Evolutionary conservation across 2,797 vertebrate genomes (phyloP).

Genomic region (Phalanger gymnotis): DNA sequence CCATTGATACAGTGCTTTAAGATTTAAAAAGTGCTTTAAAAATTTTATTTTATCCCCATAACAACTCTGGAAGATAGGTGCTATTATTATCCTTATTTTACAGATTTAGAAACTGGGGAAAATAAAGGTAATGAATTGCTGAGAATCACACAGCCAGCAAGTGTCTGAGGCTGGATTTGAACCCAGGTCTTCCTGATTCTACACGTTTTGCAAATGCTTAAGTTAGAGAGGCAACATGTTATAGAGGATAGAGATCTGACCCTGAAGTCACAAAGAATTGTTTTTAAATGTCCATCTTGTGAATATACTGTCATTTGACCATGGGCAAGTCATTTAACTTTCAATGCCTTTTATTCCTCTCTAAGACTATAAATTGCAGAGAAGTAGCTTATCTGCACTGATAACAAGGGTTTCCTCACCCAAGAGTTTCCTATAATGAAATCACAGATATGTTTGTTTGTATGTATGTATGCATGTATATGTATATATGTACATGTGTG

Average conservation of each 20-base stretch:
- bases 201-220: background rate
- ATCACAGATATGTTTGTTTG: background rate
- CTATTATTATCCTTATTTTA: background rate
- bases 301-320: background rate
- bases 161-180: background rate
- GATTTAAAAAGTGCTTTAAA: background rate
- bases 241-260: background rate
- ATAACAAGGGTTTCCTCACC: background rate
- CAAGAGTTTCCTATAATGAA: background rate
- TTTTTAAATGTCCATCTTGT: background rate
- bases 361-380: background rate
- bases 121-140: background rate
- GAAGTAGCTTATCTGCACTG: background rate
- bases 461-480: background rate
- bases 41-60: background rate
- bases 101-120: background rate
- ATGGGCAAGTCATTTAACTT: background rate
- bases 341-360: background rate
- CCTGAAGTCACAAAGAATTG: background rate
- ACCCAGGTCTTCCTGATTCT: background rate
- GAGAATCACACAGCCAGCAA: background rate
- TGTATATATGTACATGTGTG: no score
- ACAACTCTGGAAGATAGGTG: background rate
- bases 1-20: background rate
- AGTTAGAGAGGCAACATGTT: background rate